phyloP scores from a whole-genome alignment of 2,113 vertebrate genomes.

The Gambusia holbrooki region DNA sequence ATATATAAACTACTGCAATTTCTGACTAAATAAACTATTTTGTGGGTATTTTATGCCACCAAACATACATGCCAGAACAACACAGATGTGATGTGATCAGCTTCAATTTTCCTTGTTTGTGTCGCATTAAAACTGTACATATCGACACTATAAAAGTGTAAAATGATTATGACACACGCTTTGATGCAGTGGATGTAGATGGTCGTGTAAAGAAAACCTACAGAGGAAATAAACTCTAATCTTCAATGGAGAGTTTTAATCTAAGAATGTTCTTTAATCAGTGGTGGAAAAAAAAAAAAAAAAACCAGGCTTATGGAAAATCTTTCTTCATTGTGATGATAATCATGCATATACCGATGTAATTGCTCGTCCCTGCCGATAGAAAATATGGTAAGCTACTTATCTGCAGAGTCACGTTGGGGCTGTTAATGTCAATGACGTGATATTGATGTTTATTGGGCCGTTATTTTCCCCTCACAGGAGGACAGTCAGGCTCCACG shows the following conservation, averaged over 20 bases:
- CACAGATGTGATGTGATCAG: too few relatives aligned
- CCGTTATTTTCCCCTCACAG: too few relatives aligned
- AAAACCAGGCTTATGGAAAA: neutral
- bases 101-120: too few relatives aligned
- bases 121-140: too few relatives aligned
- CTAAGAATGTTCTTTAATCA: neutral
- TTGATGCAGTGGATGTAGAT: too few relatives aligned
- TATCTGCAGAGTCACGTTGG: slow-evolving; percentile 18
- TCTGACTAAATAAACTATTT: neutral
- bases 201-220: too few relatives aligned
- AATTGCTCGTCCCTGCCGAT: slow-evolving; percentile 7
- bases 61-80: too few relatives aligned
- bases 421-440: neutral
- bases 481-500: too few relatives aligned
- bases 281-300: neutral
- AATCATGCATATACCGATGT: neutral
- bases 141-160: too few relatives aligned
- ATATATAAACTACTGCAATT: neutral
- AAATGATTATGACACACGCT: too few relatives aligned
- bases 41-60: too few relatives aligned
- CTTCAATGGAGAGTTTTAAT: neutral
- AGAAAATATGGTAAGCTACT: slow-evolving; percentile 25
- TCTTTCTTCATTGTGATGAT: slow-evolving; percentile 21
- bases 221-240: neutral
- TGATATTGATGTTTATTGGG: slow-evolving; percentile 20